These are phyloP conservation scores for Melieria picta DNA, from an alignment of 2,888 invertebrate species.

Conservation along the genomic window DNA sequence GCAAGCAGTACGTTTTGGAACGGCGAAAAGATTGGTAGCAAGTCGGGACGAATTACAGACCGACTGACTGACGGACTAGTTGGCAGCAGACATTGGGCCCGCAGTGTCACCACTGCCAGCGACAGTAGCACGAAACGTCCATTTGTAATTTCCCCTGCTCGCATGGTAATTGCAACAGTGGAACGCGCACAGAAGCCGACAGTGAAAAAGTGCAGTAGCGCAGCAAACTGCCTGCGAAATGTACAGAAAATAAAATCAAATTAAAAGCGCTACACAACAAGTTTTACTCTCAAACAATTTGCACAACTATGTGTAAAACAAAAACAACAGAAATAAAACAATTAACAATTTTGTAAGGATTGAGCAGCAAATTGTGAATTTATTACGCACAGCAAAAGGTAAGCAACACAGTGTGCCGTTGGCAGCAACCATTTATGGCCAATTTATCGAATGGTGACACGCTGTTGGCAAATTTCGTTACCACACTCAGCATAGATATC, in stretches of 20 bases:
- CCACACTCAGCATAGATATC: no score
- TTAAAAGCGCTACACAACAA: not conserved
- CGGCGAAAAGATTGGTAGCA: slow-evolving; percentile 58
- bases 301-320: not conserved
- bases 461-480: no score
- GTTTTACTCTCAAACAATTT: no score
- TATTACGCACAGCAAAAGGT: no score
- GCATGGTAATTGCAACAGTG: slow-evolving; percentile 27
- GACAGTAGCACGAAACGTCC: slow-evolving; percentile 32
- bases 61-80: slow-evolving; percentile 27
- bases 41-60: slow-evolving; percentile 22
- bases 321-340: slow-evolving; percentile 9
- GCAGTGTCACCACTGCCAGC: slow-evolving; percentile 25
- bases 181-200: not conserved
- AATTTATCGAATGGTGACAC: no score
- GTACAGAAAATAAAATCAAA: not conserved
- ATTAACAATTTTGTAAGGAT: no score
- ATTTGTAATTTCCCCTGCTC: slow-evolving; percentile 26
- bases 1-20: slow-evolving; percentile 57
- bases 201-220: slow-evolving; percentile 9
- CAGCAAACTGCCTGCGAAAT: slow-evolving; percentile 7
- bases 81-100: slow-evolving; percentile 24
- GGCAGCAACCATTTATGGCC: no score
- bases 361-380: no score
- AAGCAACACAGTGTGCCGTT: no score